phyloP scores from a whole-genome alignment of 2,113 vertebrate species.

The Mesocricetus auratus region DNA sequence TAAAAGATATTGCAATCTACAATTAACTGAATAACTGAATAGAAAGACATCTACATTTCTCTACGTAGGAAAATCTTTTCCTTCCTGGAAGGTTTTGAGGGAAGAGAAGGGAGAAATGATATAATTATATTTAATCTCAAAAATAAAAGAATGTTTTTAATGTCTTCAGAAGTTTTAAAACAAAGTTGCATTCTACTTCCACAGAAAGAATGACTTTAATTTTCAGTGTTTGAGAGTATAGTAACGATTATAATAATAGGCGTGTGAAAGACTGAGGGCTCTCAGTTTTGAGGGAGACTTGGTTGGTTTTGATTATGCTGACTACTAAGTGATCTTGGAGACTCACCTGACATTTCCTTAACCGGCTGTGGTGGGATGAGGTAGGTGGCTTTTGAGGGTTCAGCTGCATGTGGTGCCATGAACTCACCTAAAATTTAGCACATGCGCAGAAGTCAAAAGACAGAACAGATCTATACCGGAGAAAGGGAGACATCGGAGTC shows the following conservation, averaged over 20 bases:
- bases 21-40: background rate
- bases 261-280: background rate
- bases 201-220: background rate
- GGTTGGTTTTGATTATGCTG: background rate
- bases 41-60: background rate
- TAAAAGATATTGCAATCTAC: background rate
- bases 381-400: background rate
- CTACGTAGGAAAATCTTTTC: background rate
- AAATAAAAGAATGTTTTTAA: background rate
- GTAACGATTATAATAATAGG: background rate
- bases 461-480: background rate
- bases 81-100: background rate
- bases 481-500: background rate
- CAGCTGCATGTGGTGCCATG: background rate
- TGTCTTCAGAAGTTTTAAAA: background rate
- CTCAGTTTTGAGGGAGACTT: background rate
- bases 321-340: background rate
- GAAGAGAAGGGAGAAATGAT: background rate
- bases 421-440: background rate
- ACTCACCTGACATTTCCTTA: background rate
- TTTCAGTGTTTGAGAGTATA: constrained; percentile 20
- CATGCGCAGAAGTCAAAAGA: background rate
- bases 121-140: background rate
- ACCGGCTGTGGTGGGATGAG: background rate
- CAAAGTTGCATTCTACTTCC: no score